Evolutionary conservation across 2,113 vertebrate genomes (phyloP).

Genomic region (Isurus oxyrinchus): DNA sequence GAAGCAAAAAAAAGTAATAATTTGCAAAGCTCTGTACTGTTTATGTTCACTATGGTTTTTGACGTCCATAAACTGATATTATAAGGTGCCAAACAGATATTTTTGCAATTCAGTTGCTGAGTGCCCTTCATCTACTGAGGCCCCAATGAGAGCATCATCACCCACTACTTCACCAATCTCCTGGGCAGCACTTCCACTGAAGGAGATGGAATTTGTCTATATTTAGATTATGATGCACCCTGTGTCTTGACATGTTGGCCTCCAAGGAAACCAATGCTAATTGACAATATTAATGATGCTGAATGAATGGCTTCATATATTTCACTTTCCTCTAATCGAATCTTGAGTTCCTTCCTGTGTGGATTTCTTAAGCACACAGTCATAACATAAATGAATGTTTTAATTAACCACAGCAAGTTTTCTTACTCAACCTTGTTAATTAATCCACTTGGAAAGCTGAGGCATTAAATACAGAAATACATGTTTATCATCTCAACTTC

Average conservation of each 20-base stretch:
- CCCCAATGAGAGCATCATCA: not conserved
- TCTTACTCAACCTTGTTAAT: conserved; percentile 7
- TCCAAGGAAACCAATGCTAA: conserved; percentile 15
- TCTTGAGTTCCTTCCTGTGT: conserved; percentile 1
- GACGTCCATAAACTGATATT: not conserved
- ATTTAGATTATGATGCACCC: conserved; percentile 30
- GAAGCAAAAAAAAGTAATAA: not conserved
- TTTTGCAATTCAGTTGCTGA: not conserved
- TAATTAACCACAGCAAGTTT: not conserved
- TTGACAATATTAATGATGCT: not conserved
- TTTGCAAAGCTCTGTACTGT: not conserved
- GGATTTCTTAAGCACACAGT: not conserved
- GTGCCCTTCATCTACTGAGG: not conserved
- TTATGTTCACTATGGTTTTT: not conserved
- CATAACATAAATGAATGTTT: conserved; percentile 18
- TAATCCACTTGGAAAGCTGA: not conserved
- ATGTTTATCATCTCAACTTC: not conserved
- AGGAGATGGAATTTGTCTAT: conserved; percentile 21
- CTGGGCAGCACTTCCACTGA: not conserved
- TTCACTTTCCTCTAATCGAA: not conserved
- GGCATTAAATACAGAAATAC: not conserved
- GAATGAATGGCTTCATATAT: conserved; percentile 24
- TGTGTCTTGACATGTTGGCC: conserved; percentile 13
- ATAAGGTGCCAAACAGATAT: not conserved
- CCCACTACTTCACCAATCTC: not conserved